These are phyloP conservation scores for Apodemus agrarius DNA, from an alignment of 2,797 vertebrate species.

Conservation along the genomic window DNA sequence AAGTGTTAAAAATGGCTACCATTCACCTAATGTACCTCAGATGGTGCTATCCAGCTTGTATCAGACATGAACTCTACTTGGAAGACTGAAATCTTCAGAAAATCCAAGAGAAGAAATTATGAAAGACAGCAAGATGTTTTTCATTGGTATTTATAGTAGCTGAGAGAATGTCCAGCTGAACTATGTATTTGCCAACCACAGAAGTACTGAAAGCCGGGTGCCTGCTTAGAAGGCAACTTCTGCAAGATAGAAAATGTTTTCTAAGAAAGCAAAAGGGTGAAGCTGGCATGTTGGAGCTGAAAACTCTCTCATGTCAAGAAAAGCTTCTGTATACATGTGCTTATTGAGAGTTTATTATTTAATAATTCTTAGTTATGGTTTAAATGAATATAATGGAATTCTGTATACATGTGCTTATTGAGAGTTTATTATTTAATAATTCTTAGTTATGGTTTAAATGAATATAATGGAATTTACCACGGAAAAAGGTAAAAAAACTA, in stretches of 20 bases:
- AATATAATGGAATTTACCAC: not conserved
- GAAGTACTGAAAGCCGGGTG: not conserved
- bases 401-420: not conserved
- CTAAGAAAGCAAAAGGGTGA: not conserved
- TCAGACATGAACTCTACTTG: not conserved
- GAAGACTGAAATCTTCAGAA: constrained; percentile 25
- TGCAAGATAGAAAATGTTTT: not conserved
- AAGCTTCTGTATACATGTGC: not conserved
- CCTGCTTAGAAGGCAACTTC: not conserved
- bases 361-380: not conserved
- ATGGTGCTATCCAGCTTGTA: not conserved
- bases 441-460: not conserved
- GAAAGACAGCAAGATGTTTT: not conserved
- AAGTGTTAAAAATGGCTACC: constrained; percentile 47
- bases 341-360: not conserved
- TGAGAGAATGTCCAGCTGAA: not conserved
- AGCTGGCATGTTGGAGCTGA: not conserved
- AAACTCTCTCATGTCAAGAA: not conserved
- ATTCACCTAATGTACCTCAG: constrained; percentile 41
- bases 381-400: too few relatives aligned
- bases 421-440: not conserved
- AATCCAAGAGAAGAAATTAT: not conserved
- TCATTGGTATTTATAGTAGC: not conserved
- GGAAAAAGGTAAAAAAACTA: not conserved
- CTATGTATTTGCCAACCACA: not conserved